Conservation (phyloP, 2,888 invertebrate species). For the Deroplatys truncata region DNA sequence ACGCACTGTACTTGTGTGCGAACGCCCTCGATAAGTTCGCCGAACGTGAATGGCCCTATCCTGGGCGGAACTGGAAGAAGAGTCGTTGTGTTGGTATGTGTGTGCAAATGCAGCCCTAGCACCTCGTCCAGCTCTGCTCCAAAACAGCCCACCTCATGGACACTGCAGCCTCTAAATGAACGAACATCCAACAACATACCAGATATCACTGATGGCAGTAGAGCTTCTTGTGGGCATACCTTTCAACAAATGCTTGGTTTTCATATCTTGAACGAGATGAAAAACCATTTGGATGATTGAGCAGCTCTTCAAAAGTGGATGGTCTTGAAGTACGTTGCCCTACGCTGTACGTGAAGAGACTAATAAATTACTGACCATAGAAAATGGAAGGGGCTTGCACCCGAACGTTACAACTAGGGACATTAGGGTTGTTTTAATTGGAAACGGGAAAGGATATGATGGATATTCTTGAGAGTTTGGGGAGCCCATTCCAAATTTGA, state of each 20-base stretch:
- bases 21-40: conserved; percentile 36
- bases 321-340: not conserved
- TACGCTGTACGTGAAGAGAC: not conserved
- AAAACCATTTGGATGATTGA: not conserved
- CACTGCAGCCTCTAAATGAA: not conserved
- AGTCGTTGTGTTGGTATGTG: conserved; percentile 9
- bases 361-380: not conserved
- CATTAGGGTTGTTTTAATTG: not conserved
- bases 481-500: not conserved
- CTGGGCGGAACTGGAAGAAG: conserved; percentile 35
- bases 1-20: conserved; percentile 45
- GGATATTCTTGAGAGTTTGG: not conserved
- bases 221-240: not conserved
- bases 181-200: not conserved
- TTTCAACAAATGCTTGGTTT: not conserved
- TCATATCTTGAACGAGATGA: not conserved
- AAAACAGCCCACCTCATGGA: not conserved
- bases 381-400: not conserved
- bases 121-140: not conserved
- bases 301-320: not conserved
- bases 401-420: not conserved
- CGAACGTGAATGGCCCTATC: conserved; percentile 38
- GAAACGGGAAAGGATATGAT: not conserved
- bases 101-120: not conserved
- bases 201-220: not conserved